Evolutionary conservation across 2,113 vertebrate genomes (phyloP), one percentile per base, ranked within the genome.

Genomic region (Sapajus apella): DNA sequence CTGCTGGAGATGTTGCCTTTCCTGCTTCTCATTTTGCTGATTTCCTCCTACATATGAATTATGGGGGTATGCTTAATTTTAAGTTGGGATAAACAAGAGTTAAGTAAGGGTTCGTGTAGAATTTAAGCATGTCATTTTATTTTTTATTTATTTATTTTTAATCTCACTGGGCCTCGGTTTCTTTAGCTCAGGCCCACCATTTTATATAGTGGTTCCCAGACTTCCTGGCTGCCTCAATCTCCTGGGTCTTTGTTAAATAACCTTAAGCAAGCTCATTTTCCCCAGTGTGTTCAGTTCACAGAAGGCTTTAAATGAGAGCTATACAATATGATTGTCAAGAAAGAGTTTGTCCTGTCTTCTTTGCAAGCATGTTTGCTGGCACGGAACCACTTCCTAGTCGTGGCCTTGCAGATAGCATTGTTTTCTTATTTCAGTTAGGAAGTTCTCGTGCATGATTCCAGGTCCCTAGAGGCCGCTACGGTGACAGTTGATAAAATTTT

Each of bases 191-290:
- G 40, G 23, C 50, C 45, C 8, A 18, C 47, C 30, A n/a, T 61
- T 94, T 72, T 90, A 16, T 30, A 72, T 45, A 64, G n/a, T 97
- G 80, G 37, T 88, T 94, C 75, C 73, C 2, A 95, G 72, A 72
- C n/a, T 66, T 85, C 11, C 25, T 1, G 16, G 12, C 58, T 87
- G 2, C 50, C 66, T 47, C 56, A 45, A 5, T 75, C 30, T 35
- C 66, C 40, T 87, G 56, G 50, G 21, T 93, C 73, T 86, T 35
- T 89, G 52, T 92, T 87, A 61, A 92, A 43, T 79, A 83, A 50
- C 50, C 40, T 35, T 47, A 86, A 16, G 27, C 70, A 50, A 30
- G 16, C 30, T 66, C 20, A 37, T 75, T 95, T 94, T 40, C 21
- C 40, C 37, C 11, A 7, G 16, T 77, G 35, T 79, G 64, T 47